phyloP scores from a whole-genome alignment of 2,888 invertebrate genomes.

The Sympetrum striolatum region DNA sequence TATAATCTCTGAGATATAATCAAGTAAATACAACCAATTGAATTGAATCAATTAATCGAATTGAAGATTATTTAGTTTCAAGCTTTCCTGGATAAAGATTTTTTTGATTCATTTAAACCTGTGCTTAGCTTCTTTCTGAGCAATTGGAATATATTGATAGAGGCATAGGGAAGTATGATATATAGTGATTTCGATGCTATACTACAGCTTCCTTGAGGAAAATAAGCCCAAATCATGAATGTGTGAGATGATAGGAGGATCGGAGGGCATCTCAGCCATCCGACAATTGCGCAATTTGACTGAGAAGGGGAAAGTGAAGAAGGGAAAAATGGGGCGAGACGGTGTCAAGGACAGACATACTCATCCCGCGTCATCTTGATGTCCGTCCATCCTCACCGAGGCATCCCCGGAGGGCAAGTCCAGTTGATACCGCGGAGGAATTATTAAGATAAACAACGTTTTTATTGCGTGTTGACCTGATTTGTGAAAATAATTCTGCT shows the following conservation, averaged over 20 bases:
- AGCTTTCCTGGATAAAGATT: no score
- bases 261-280: not conserved
- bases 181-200: no score
- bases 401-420: not conserved
- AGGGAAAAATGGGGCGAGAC: slow-evolving; percentile 28
- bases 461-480: not conserved
- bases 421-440: not conserved
- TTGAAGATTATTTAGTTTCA: no score
- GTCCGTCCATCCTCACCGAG: not conserved
- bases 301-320: not conserved
- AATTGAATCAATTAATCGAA: no score
- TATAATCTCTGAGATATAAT: no score
- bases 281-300: not conserved
- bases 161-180: no score
- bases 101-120: no score
- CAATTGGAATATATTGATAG: no score
- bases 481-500: not conserved
- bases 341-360: slow-evolving; percentile 30
- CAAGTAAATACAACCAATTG: no score
- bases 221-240: not conserved
- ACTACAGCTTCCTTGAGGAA: no score
- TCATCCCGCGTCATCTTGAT: not conserved
- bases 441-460: not conserved
- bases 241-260: not conserved
- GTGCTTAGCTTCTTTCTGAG: no score